A percentile compares a stretch with the other conserved stretches of the same genome.
phyloP scores from a whole-genome alignment of 2,888 invertebrate genomes.

The Therioaphis trifolii region DNA sequence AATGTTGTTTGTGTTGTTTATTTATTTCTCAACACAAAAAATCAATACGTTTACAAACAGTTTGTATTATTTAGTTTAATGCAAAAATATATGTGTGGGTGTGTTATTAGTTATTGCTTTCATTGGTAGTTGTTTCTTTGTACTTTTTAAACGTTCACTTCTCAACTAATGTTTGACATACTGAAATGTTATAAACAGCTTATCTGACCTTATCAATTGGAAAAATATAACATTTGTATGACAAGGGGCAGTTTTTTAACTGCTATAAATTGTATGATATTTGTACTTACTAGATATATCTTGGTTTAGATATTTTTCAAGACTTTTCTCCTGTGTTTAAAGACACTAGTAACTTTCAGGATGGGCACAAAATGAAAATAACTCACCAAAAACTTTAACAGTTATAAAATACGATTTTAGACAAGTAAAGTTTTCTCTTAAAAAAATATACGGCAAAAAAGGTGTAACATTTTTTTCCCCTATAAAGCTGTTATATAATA shows the following conservation, averaged over 20 bases:
- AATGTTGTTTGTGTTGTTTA: no score
- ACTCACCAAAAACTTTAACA: slow-evolving; percentile 45
- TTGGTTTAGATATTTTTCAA: not conserved
- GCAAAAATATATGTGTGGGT: no score
- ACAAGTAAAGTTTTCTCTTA: slow-evolving; percentile 51
- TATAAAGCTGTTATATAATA: slow-evolving; percentile 43
- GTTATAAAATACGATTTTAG: slow-evolving; percentile 44
- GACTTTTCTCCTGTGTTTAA: slow-evolving; percentile 21
- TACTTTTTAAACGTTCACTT: no score
- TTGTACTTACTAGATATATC: not conserved
- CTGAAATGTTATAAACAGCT: no score
- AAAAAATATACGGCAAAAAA: slow-evolving; percentile 40
- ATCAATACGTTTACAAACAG: no score
- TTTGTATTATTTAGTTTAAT: no score
- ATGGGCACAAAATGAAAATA: slow-evolving; percentile 34
- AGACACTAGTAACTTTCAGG: slow-evolving; percentile 25
- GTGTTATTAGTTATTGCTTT: no score
- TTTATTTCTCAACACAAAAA: no score
- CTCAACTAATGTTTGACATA: no score
- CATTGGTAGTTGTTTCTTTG: no score
- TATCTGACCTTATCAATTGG: no score
- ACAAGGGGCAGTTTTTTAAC: not conserved
- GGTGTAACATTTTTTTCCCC: slow-evolving; percentile 43
- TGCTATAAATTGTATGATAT: not conserved
- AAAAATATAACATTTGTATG: not conserved